Evolutionary conservation across 2,888 invertebrate genomes (phyloP), one percentile per base, ranked within the genome.

Genomic region (Perizoma affinitatum): DNA sequence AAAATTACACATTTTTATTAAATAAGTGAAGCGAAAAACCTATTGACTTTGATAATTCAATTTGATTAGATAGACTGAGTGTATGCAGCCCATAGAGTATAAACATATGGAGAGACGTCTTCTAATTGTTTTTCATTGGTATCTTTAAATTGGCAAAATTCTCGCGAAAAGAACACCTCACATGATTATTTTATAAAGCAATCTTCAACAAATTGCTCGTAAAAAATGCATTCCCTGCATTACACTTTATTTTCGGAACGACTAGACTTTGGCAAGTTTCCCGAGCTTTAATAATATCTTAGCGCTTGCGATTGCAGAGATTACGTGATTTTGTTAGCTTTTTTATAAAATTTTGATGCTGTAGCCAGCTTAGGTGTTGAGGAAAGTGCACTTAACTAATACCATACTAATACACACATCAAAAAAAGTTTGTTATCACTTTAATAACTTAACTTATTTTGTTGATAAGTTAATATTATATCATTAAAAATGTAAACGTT

Each of bases 201-300:
- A 57, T 57, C 46, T 57, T 35, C 35, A 51, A 11, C 45, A 51
- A 51, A 61, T 56, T 56, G 53, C 54, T 48, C n/a, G 40, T 52
- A 61, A 51, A 51, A 56, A 62, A 58, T 48, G 58, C 54, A 62
- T 34, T 38, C 46, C 45, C 33, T 10, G 45, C 57, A 43, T 6
- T 59, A 58, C 48, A 52, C 22, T 58, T 46, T 47, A 38, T 48
- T 52, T 51, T 54, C 61, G 6, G 38, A 54, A 59, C 54, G 59
- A 55, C 55, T 56, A 61, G 48, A 56, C 48, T 53, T 61, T 61
- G 61, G 61, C 61, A 56, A 55, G 42, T 44, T 34, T 52, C 61
- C 61, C 52, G 5, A 6, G 3, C 40, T 41, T 41, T 58, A 58
- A 52, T 58, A 51, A 52, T 58, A 54, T 54, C 53, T 46, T 41